These are phyloP conservation scores for Leistus spinibarbis DNA, from an alignment of 2,888 invertebrate genomes.

Conservation along the genomic window DNA sequence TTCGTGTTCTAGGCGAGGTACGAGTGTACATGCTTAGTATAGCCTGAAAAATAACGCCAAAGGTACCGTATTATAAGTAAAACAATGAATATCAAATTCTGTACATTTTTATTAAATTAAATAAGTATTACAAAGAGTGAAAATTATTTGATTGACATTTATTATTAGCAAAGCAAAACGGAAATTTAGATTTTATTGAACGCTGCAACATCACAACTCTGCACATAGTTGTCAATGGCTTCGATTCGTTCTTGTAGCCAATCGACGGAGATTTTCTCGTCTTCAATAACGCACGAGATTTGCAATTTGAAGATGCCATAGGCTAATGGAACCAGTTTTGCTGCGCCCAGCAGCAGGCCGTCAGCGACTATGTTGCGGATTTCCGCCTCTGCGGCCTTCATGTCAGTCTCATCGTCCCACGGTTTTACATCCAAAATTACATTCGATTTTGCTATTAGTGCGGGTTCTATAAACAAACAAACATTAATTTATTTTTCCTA, in stretches of 20 bases:
- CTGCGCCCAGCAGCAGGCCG: slow-evolving; percentile 93
- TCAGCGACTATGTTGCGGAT: slow-evolving; percentile 81
- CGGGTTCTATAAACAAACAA: slow-evolving; percentile 77
- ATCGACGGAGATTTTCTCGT: slow-evolving; percentile 92
- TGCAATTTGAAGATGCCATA: slow-evolving; percentile 92
- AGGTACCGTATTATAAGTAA: not conserved
- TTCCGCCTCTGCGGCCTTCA: slow-evolving; percentile 79
- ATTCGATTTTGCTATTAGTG: slow-evolving; percentile 90
- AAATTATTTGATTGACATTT: not conserved
- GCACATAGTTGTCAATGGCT: slow-evolving; percentile 63
- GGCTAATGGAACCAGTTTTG: slow-evolving; percentile 88
- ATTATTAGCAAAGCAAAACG: not conserved
- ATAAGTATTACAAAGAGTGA: not conserved
- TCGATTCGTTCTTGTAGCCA: slow-evolving; percentile 87
- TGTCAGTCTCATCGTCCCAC: slow-evolving; percentile 92
- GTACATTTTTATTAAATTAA: not conserved
- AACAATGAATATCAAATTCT: not conserved
- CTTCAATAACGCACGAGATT: slow-evolving; percentile 92
- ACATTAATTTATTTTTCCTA: no score
- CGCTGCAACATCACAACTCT: not conserved
- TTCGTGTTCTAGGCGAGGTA: no score
- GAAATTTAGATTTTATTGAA: not conserved
- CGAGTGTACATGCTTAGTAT: not conserved
- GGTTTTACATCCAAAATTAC: slow-evolving; percentile 95
- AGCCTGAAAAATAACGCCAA: not conserved